A percentile compares a stretch with the other conserved stretches of the same genome.
phyloP scores from a whole-genome alignment of 2,797 vertebrate genomes.

The Acrossocheilus wenchowensis region DNA sequence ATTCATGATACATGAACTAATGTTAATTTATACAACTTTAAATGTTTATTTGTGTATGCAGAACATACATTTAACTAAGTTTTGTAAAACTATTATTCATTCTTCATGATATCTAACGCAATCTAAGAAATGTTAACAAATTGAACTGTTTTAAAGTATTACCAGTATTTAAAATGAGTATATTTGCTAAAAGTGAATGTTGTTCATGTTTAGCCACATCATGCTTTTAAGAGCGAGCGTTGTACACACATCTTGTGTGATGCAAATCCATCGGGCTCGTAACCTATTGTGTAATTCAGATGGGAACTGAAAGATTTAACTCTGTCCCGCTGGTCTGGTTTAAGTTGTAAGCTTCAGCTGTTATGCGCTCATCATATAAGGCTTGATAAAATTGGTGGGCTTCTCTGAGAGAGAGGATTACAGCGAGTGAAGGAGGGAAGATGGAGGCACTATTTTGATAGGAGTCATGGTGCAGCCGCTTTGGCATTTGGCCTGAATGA shows the following conservation, averaged over 20 bases:
- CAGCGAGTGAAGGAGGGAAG: conserved; percentile 35
- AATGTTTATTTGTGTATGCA: no score
- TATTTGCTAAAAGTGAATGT: not conserved
- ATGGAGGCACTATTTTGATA: conserved; percentile 49
- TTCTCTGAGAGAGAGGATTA: conserved; percentile 56
- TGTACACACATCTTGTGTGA: conserved; percentile 31
- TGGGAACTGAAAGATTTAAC: conserved; percentile 54
- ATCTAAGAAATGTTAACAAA: no score
- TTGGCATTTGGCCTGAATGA: conserved; percentile 44
- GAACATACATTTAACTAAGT: no score
- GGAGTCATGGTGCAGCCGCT: conserved; percentile 34
- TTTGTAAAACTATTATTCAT: no score
- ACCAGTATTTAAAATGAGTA: not conserved
- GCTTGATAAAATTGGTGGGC: conserved; percentile 59
- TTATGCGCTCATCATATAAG: conserved; percentile 57
- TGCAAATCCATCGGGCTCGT: conserved; percentile 51
- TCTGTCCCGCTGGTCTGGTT: conserved; percentile 58
- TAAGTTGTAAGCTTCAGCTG: conserved; percentile 65
- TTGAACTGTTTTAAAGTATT: no score
- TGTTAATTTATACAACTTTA: no score
- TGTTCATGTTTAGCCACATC: not conserved
- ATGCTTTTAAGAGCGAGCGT: conserved; percentile 1
- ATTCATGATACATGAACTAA: no score
- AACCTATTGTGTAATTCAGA: conserved; percentile 63
- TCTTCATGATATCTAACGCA: no score